A percentile compares a stretch with the other conserved stretches of the same genome.
Evolutionary conservation across 2,797 vertebrate species (phyloP).

Genomic region (Galago senegalensis): DNA sequence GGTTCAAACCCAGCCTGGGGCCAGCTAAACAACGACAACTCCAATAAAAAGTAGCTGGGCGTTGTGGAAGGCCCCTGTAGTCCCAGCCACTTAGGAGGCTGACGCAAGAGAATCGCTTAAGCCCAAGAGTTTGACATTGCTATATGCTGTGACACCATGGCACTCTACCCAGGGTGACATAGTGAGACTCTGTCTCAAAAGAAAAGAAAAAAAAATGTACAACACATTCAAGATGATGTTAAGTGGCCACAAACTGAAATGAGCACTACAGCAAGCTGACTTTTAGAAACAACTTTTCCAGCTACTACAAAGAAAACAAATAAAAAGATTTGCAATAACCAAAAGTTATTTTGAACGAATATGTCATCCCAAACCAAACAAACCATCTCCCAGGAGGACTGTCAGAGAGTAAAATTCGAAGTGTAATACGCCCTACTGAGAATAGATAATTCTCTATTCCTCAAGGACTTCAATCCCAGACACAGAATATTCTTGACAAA

Average conservation of each 20-base stretch:
- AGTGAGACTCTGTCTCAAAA: no score
- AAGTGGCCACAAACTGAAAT: neutral
- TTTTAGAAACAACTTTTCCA: slow-evolving; percentile 70
- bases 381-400: slow-evolving; percentile 54
- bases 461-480: slow-evolving; percentile 57
- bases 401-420: slow-evolving; percentile 39
- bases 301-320: neutral
- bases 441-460: neutral
- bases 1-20: no score
- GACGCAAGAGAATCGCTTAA: no score
- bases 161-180: no score
- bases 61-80: no score
- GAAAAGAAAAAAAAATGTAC: neutral
- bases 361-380: slow-evolving; percentile 62
- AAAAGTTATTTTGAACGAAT: slow-evolving; percentile 62
- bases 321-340: slow-evolving; percentile 12
- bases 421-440: slow-evolving; percentile 56
- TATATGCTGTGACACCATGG: no score
- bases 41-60: no score
- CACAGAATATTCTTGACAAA: slow-evolving; percentile 45
- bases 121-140: no score
- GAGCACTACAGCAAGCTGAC: neutral
- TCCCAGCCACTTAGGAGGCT: no score
- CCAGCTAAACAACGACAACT: no score
- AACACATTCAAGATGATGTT: neutral